Evolutionary conservation across 1,140 invertebrate genomes (phyloP).

Genomic region (Bilobella aurantiaca): DNA sequence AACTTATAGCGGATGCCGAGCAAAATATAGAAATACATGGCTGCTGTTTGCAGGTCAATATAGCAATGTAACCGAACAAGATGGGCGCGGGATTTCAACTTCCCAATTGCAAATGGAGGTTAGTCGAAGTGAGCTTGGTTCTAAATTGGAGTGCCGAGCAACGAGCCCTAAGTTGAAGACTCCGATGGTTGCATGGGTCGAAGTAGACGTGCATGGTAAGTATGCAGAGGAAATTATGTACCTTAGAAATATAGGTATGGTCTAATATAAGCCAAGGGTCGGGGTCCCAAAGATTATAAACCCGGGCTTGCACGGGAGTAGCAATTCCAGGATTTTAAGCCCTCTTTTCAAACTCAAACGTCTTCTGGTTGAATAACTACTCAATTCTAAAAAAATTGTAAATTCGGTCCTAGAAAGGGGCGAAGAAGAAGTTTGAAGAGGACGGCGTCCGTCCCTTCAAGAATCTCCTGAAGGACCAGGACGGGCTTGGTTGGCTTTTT

Average conservation of each 20-base stretch:
- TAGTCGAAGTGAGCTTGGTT: constrained; percentile 61
- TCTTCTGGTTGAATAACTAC: too few relatives aligned
- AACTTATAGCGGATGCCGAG: not conserved
- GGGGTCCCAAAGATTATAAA: not conserved
- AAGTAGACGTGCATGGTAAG: constrained; percentile 72
- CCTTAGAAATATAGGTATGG: not conserved
- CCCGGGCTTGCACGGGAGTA: too few relatives aligned
- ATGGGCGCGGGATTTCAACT: constrained; percentile 52
- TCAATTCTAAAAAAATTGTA: too few relatives aligned
- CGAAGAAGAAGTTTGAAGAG: too few relatives aligned
- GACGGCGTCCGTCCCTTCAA: too few relatives aligned
- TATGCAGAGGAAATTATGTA: constrained; percentile 11
- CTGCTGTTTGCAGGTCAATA: constrained; percentile 35
- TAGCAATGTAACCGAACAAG: constrained; percentile 37
- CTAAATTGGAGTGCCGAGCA: constrained; percentile 64
- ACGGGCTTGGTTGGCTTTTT: too few relatives aligned
- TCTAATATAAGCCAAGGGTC: not conserved
- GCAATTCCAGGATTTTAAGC: too few relatives aligned
- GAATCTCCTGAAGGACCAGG: too few relatives aligned
- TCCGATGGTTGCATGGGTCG: constrained; percentile 54
- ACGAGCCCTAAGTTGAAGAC: constrained; percentile 58
- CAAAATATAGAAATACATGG: too few relatives aligned
- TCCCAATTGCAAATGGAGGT: constrained; percentile 56
- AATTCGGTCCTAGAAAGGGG: too few relatives aligned
- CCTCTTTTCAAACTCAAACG: too few relatives aligned